Conservation (phyloP, 2,797 vertebrate species). For the Coluber constrictor region DNA sequence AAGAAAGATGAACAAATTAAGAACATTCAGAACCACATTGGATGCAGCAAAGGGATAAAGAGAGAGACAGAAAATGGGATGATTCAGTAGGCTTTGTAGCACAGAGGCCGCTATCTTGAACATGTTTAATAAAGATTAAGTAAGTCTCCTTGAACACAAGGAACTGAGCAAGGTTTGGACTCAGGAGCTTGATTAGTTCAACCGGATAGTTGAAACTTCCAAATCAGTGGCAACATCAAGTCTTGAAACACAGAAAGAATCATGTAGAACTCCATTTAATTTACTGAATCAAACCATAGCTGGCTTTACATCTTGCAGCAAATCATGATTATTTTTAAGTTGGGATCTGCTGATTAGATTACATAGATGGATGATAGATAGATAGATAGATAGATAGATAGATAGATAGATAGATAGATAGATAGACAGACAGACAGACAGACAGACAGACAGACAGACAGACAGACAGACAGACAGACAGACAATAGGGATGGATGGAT, state of each 20-base stretch:
- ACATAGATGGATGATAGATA: neutral
- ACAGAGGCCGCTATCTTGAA: neutral
- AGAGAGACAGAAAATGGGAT: neutral
- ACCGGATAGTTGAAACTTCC: neutral
- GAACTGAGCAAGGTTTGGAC: neutral
- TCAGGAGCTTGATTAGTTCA: neutral
- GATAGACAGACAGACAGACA: no score
- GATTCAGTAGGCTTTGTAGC: no score
- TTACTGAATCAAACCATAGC: neutral
- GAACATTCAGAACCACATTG: neutral
- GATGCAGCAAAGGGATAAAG: neutral
- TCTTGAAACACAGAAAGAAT: neutral
- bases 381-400: neutral
- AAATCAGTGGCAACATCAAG: neutral
- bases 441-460: neutral
- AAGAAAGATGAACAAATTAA: constrained; percentile 41
- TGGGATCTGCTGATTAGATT: neutral
- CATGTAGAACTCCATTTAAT: neutral
- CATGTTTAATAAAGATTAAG: neutral
- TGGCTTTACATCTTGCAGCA: neutral
- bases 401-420: no score
- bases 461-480: neutral
- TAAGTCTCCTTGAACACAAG: neutral
- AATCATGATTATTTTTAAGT: neutral
- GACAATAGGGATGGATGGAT: neutral